These are phyloP conservation scores for Hirtodrosophila duncani DNA, from an alignment of 2,888 invertebrate species.

Conservation along the genomic window DNA sequence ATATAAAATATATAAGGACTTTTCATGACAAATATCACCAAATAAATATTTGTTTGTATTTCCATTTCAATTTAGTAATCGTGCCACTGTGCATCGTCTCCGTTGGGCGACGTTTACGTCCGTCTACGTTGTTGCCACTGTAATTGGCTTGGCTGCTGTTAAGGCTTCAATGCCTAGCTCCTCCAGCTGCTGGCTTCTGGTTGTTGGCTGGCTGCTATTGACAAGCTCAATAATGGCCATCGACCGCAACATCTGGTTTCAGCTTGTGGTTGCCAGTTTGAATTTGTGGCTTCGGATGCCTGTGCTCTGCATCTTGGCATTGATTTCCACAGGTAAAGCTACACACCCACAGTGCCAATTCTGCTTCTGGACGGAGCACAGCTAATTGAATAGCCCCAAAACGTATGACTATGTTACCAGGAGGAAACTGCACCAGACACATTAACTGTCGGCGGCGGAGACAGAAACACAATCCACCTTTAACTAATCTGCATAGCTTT, in stretches of 20 bases:
- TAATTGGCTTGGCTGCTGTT: slow-evolving; percentile 57
- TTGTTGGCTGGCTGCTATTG: slow-evolving; percentile 34
- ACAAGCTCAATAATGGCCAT: slow-evolving; percentile 68
- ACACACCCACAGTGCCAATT: too few relatives aligned
- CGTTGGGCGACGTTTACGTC: slow-evolving; percentile 45
- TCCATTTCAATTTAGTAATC: too few relatives aligned
- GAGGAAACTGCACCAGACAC: slow-evolving; percentile 12
- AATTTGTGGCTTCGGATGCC: slow-evolving; percentile 4
- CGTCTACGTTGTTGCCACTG: slow-evolving; percentile 50
- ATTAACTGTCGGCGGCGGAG: slow-evolving; percentile 42
- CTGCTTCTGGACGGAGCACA: too few relatives aligned
- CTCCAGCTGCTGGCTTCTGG: not conserved
- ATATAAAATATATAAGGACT: too few relatives aligned
- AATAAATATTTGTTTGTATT: too few relatives aligned
- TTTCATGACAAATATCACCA: too few relatives aligned
- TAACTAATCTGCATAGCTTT: slow-evolving; percentile 29
- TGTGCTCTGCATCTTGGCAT: slow-evolving; percentile 20
- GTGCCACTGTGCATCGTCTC: slow-evolving; percentile 19
- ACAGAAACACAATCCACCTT: too few relatives aligned
- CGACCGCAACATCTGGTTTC: slow-evolving; percentile 67
- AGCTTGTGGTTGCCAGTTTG: slow-evolving; percentile 30
- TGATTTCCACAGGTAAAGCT: slow-evolving; percentile 37
- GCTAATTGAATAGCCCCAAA: slow-evolving; percentile 53
- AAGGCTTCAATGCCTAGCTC: slow-evolving; percentile 6
- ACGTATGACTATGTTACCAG: slow-evolving; percentile 9